Evolutionary conservation across 2,797 vertebrate species (phyloP), one percentile per base, ranked within the genome.

Genomic region (Alauda arvensis): DNA sequence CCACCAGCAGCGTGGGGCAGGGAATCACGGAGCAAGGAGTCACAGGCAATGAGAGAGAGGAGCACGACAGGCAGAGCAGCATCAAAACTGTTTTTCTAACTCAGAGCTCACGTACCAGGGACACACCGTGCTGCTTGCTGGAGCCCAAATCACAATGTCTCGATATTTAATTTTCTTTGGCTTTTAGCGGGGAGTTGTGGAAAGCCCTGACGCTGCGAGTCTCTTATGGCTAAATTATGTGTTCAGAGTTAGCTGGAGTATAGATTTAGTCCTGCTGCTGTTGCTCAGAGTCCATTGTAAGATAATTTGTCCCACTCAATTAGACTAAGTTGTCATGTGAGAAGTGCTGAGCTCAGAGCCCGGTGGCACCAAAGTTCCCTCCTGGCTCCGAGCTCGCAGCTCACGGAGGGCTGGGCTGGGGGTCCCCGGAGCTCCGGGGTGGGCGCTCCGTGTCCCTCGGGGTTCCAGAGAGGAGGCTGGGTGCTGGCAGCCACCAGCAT

Each of bases 301-400:
- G 94, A 94, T 92, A 93, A 95, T 95, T 95, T 95, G 93, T 95
- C 94, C 94, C 94, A 94, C 94, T 95, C 94, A 94, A 94, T 95
- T 94, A 94, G 94, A 93, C 94, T 71, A 93, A 92, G 90, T 93
- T 94, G 93, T 95, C 94, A 92, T 80, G 93, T 90, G 94, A 91
- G 94, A 87, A 94, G 91, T 66, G 93, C 92, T 87, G 92, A 92
- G 87, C 92, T 88, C 86, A 12, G 60, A 91, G 83, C 52, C 71
- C 11, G 2, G 88, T 21, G 13, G 88, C 87, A 74, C 84, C 82
- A 3, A 83, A 88, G 86, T 83, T 67, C 13, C 45, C 18, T 13
- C 0, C 40, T 40, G 40, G n/a, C 69, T 74, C 28, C 2, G 83
- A 61, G 83, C 42, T 20, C 11, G 0, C 12, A 11, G 11, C 74